Evolutionary conservation across 1,140 invertebrate species (phyloP).

Genomic region (Amphibalanus amphitrite): DNA sequence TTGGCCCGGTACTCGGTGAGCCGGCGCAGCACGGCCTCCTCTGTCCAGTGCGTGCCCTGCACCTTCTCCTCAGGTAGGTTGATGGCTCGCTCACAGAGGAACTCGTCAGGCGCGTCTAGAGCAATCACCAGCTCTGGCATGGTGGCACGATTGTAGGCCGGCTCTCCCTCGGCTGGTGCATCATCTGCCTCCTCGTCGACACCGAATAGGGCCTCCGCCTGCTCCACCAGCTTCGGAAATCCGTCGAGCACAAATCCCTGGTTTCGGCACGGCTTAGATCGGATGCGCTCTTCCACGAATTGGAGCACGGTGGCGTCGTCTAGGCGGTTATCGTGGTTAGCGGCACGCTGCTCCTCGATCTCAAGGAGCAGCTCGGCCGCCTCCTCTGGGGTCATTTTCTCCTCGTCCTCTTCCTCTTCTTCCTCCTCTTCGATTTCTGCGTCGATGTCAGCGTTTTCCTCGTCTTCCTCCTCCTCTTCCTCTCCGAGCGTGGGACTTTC

Average conservation of each 20-base stretch:
- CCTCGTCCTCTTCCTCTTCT: not conserved
- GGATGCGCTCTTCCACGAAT: not conserved
- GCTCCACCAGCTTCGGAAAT: not conserved
- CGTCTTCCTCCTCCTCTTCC: not conserved
- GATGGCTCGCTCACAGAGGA: not conserved
- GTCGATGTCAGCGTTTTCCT: not conserved
- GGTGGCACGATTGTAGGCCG: not conserved
- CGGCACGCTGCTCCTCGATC: not conserved
- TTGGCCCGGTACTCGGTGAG: not conserved
- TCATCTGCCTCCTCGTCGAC: not conserved
- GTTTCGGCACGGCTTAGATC: not conserved
- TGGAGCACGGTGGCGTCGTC: not conserved
- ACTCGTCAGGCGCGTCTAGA: not conserved
- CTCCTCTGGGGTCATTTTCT: not conserved
- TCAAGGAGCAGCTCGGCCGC: not conserved
- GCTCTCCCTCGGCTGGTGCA: not conserved
- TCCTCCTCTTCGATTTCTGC: not conserved
- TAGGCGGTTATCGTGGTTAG: not conserved
- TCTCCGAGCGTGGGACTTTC: not conserved
- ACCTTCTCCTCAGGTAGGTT: not conserved
- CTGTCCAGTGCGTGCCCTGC: not conserved
- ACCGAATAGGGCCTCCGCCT: not conserved
- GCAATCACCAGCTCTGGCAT: slow-evolving; percentile 1
- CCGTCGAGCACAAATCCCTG: slow-evolving; percentile 1
- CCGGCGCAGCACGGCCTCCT: not conserved